phyloP scores from a whole-genome alignment of 2,797 vertebrate species.

The Psittacula echo region DNA sequence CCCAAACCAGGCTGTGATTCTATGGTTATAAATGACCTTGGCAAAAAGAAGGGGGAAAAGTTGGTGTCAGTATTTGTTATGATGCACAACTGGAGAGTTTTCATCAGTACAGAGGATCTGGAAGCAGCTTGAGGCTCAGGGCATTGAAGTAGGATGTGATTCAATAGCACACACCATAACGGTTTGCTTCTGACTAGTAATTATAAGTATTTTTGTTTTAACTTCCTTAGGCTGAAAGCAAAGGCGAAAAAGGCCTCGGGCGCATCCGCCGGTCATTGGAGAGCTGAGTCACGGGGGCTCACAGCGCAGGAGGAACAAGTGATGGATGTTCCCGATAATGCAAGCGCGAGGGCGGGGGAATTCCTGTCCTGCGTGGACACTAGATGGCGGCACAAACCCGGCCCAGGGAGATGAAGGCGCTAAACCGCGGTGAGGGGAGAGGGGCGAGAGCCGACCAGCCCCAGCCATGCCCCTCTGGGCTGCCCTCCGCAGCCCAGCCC shows the following conservation, averaged over 20 bases:
- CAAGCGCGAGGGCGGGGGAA: too few species aligned
- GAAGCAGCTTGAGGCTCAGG: neutral
- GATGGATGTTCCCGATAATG: accelerated
- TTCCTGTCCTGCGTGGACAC: neutral
- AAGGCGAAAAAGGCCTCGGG: too few species aligned
- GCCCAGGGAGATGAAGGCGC: neutral
- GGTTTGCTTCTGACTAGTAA: neutral
- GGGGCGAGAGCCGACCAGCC: too few species aligned
- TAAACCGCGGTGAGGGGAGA: neutral
- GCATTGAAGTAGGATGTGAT: accelerated
- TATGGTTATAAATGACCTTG: neutral
- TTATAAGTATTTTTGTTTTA: neutral
- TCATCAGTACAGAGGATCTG: neutral
- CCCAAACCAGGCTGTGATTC: neutral
- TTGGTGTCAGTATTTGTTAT: accelerated
- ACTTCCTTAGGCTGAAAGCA: neutral
- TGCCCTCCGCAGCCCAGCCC: neutral
- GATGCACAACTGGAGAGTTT: accelerated
- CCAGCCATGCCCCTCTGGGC: too few species aligned
- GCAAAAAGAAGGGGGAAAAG: neutral
- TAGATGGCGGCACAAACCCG: constrained; percentile 33
- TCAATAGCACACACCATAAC: accelerated
- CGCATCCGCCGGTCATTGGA: accelerated
- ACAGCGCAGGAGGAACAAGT: accelerated
- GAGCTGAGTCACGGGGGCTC: neutral